Evolutionary conservation across 2,888 invertebrate species (phyloP).

Genomic region (Leptodirus hochenwartii): DNA sequence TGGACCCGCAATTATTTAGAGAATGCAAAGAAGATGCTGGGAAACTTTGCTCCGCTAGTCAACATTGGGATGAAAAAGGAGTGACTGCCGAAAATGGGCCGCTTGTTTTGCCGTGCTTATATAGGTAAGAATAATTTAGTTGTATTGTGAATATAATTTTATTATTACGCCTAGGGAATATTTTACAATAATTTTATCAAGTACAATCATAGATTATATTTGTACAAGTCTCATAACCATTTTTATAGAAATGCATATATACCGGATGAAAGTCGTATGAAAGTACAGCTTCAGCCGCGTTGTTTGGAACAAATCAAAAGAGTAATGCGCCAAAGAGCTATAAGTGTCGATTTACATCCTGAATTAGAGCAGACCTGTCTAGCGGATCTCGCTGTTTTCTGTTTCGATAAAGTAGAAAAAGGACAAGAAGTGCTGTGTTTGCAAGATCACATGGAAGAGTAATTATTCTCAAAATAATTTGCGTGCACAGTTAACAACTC

Average conservation of each 20-base stretch:
- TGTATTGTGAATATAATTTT: not conserved
- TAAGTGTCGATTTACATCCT: slow-evolving; percentile 83
- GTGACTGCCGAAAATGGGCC: slow-evolving; percentile 65
- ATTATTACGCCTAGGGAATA: not conserved
- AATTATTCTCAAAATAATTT: no score
- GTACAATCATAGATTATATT: not conserved
- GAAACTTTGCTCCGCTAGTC: slow-evolving; percentile 59
- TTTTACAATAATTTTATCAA: slow-evolving; percentile 1
- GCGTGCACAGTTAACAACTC: no score
- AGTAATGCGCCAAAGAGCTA: slow-evolving; percentile 84
- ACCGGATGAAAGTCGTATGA: slow-evolving; percentile 18
- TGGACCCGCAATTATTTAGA: slow-evolving; percentile 57
- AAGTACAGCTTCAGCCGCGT: slow-evolving; percentile 33
- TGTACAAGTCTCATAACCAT: not conserved
- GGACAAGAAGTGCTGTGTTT: slow-evolving; percentile 88
- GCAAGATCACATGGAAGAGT: slow-evolving; percentile 72
- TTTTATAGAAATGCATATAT: slow-evolving; percentile 44
- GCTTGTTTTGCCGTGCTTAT: slow-evolving; percentile 78
- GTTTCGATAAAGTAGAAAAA: slow-evolving; percentile 68
- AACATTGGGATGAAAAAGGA: slow-evolving; percentile 53
- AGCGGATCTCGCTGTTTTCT: slow-evolving; percentile 63
- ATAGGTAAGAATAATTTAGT: slow-evolving; percentile 31
- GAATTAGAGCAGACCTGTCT: slow-evolving; percentile 86
- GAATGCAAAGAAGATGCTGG: slow-evolving; percentile 79
- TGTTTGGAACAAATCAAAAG: slow-evolving; percentile 68